Conservation (phyloP, 2,113 vertebrate genomes). For the Collichthys lucidus region DNA sequence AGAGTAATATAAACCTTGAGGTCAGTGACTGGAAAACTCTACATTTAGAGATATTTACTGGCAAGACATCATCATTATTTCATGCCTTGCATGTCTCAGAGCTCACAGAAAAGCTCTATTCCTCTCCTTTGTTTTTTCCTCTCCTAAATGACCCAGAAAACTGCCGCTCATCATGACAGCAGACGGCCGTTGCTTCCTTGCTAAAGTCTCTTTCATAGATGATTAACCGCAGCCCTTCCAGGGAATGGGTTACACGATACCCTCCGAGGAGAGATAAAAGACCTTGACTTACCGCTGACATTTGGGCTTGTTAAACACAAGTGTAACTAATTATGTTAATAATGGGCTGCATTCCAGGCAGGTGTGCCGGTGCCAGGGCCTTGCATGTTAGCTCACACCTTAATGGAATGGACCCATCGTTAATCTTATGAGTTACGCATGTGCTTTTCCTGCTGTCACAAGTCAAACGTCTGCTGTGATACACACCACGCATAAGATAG, state of each 20-base stretch:
- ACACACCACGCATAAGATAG: background rate
- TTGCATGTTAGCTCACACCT: constrained; percentile 4
- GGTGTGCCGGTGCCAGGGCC: constrained; percentile 5
- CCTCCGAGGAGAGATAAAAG: constrained; percentile 15
- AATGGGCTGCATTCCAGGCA: constrained; percentile 31
- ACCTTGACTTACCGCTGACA: constrained; percentile 26
- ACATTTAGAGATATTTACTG: constrained; percentile 12
- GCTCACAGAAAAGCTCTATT: constrained; percentile 11
- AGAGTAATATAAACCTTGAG: background rate
- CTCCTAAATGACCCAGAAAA: constrained; percentile 36
- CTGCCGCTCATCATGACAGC: background rate
- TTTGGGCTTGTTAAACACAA: constrained; percentile 48
- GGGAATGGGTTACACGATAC: constrained; percentile 39
- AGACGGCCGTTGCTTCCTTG: background rate
- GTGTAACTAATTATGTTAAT: constrained; percentile 48
- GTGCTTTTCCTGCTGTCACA: constrained; percentile 21
- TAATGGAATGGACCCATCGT: constrained; percentile 1
- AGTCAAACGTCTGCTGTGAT: constrained; percentile 20
- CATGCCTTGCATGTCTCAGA: constrained; percentile 30
- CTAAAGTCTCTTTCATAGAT: constrained; percentile 40
- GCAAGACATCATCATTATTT: constrained; percentile 14
- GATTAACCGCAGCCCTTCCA: constrained; percentile 36
- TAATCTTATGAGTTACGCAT: constrained; percentile 42
- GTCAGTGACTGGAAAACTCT: background rate
- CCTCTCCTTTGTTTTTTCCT: background rate